phyloP scores from a whole-genome alignment of 2,888 invertebrate genomes.

The Cremastinae sp. region DNA sequence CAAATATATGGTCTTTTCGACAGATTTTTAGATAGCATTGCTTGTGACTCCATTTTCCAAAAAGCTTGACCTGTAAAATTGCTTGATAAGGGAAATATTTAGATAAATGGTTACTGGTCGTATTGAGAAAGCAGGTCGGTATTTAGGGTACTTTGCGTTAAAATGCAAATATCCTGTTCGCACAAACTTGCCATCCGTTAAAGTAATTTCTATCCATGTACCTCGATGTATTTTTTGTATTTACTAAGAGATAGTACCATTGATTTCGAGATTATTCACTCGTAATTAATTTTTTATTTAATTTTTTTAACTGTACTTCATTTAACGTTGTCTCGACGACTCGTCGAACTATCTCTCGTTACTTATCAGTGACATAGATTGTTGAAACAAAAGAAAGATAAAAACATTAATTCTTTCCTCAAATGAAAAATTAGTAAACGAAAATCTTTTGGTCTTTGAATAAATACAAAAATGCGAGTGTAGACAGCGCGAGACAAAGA shows the following conservation, averaged over 20 bases:
- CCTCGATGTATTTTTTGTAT: slow-evolving; percentile 49
- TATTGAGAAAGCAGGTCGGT: too few species aligned
- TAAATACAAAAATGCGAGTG: slow-evolving; percentile 12
- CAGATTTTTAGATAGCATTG: too few species aligned
- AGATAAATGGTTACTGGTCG: too few species aligned
- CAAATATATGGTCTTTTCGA: too few species aligned
- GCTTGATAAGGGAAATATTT: too few species aligned
- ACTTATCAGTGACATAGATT: not conserved
- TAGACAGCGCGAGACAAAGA: slow-evolving; percentile 1
- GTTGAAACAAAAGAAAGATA: not conserved
- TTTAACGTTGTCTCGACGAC: slow-evolving; percentile 32
- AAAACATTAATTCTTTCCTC: not conserved
- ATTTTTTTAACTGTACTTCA: slow-evolving; percentile 17
- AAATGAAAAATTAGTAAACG: not conserved
- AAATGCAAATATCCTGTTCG: slow-evolving; percentile 60
- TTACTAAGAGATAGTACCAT: slow-evolving; percentile 31
- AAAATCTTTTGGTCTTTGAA: not conserved
- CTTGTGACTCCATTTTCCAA: too few species aligned
- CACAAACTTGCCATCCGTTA: slow-evolving; percentile 69
- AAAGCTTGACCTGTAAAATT: too few species aligned
- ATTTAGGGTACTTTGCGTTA: too few species aligned
- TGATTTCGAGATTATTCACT: slow-evolving; percentile 25
- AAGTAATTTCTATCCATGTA: slow-evolving; percentile 55
- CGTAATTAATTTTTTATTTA: slow-evolving; percentile 12
- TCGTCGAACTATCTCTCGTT: slow-evolving; percentile 27